Base-by-base conservation (phyloP, 2,888 invertebrate species). In the Ptilodon capucinus region DNA sequence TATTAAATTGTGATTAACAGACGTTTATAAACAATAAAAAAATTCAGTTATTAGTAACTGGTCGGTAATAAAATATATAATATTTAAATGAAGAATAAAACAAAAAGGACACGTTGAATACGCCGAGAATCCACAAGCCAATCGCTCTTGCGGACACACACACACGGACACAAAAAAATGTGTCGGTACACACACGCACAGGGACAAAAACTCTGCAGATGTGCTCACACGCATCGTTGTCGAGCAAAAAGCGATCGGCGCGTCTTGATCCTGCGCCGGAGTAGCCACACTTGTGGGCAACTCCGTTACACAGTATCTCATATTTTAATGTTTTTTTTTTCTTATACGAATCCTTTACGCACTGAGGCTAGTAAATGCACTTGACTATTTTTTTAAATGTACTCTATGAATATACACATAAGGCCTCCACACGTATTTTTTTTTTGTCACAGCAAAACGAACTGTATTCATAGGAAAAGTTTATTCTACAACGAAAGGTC, bases 221-320 rank as follows among this genome's bases (percentile, higher is more conserved):
- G 89, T 84, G 84, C 77, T 84, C 84, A 80, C 83, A 84, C 81
- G 81, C 84, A 81, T 70, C 70, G 81, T 51, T 61, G 52, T 67
- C 58, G 62, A 66, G 75, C 76, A 85, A 86, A 84, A 85, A 83
- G 70, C 65, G 61, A 69, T 68, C 67, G 72, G 65, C 68, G 61
- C 64, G 67, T 76, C 71, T 76, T 71, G 65, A 68, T 74, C 69
- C 71, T 65, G 60, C 51, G 63, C 57, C 64, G 68, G 62, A 58
- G 66, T 56, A 64, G 64, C 57, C 63, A 60, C 59, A 72, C 59
- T 61, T 51, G 52, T 57, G 46, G 57, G 54, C 64, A 64, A 60
- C 63, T 69, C 66, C 60, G 53, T 65, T 63, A 61, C 49, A 41
- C 51, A 52, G 40, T 50, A 47, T 44, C 43, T 51, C 49, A 30